Evolutionary conservation across 2,797 vertebrate genomes (phyloP).

Genomic region (Hylomyscus alleni): DNA sequence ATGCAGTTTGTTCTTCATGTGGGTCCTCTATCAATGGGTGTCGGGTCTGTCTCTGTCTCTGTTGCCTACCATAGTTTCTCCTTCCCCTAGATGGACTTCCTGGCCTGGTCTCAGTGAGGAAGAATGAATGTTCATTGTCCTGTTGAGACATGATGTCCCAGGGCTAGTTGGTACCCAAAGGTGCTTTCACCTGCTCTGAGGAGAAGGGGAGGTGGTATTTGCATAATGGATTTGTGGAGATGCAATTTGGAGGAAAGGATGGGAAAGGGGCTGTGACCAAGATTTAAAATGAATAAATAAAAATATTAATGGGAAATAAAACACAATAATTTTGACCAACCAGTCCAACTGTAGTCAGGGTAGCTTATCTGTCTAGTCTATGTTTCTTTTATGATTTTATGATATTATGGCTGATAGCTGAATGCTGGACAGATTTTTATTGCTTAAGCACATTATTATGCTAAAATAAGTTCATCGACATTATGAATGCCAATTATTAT

Average conservation of each 20-base stretch:
- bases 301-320: neutral
- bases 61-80: neutral
- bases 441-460: neutral
- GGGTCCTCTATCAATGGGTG: neutral
- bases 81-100: neutral
- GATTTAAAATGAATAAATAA: neutral
- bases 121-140: neutral
- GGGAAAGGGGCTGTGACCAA: neutral
- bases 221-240: neutral
- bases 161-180: neutral
- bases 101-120: neutral
- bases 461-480: neutral
- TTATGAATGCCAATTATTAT: neutral
- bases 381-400: neutral
- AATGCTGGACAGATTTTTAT: neutral
- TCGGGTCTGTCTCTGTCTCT: neutral
- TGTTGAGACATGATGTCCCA: neutral
- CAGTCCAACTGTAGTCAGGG: neutral
- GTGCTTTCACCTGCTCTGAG: neutral
- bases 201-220: neutral
- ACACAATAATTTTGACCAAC: neutral
- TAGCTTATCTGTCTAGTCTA: neutral
- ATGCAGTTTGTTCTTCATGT: neutral
- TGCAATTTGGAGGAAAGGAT: neutral
- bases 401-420: neutral